These are phyloP conservation scores for Nudaria mundana DNA, from an alignment of 2,888 invertebrate genomes.

Conservation along the genomic window DNA sequence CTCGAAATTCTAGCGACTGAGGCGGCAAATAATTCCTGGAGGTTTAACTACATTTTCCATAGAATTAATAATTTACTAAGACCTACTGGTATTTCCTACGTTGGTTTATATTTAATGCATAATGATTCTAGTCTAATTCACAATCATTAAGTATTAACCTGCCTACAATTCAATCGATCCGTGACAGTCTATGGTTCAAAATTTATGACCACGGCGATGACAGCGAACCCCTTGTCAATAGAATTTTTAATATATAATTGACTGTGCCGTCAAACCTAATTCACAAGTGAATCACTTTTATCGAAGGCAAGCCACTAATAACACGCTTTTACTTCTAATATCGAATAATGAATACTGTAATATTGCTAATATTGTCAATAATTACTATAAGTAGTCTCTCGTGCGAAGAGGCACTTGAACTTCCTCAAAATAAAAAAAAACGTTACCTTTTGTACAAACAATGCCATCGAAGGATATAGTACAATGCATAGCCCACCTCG, in stretches of 20 bases:
- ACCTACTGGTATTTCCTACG: too few relatives aligned
- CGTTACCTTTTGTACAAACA: conserved; percentile 42
- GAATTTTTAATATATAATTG: conserved; percentile 21
- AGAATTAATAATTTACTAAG: too few relatives aligned
- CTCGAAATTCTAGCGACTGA: too few relatives aligned
- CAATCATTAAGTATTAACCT: too few relatives aligned
- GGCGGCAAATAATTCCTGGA: too few relatives aligned
- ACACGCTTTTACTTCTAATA: conserved; percentile 8
- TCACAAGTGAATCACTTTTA: conserved; percentile 8
- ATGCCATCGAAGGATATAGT: conserved; percentile 52
- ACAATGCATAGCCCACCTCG: conserved; percentile 58
- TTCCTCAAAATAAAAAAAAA: conserved; percentile 40
- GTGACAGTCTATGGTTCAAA: background rate
- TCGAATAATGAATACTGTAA: background rate
- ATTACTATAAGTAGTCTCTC: conserved; percentile 27
- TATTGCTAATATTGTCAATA: conserved; percentile 7
- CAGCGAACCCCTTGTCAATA: conserved; percentile 9
- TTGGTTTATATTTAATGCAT: too few relatives aligned
- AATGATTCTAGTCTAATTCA: too few relatives aligned
- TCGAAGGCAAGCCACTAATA: background rate
- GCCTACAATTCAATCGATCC: background rate
- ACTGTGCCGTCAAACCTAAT: background rate
- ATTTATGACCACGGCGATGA: conserved; percentile 1
- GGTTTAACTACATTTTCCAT: too few relatives aligned
- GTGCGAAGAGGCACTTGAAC: conserved; percentile 51